Evolutionary conservation across 2,797 vertebrate genomes (phyloP).

Genomic region (Rachycentron canadum): DNA sequence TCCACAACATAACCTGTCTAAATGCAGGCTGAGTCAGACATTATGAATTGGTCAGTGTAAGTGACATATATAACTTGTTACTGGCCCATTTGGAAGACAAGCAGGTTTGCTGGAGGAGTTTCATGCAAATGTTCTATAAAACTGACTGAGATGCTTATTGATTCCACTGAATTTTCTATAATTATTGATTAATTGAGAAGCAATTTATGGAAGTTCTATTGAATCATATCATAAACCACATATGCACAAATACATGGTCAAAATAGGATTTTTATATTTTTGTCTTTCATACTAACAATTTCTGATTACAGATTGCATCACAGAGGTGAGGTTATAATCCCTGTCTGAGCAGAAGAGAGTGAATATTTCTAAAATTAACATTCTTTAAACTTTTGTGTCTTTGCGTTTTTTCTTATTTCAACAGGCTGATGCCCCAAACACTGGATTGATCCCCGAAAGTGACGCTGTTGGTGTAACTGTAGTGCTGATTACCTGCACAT

Average conservation of each 20-base stretch:
- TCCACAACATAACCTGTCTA: no score
- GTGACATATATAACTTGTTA: not conserved
- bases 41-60: no score
- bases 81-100: not conserved
- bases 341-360: not conserved
- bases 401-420: slow-evolving; percentile 24
- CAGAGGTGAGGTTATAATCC: not conserved
- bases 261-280: not conserved
- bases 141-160: not conserved
- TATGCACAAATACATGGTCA: not conserved
- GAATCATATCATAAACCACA: not conserved
- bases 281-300: not conserved
- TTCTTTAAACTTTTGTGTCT: not conserved
- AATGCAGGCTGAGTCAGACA: no score
- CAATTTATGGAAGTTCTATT: not conserved
- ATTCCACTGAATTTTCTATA: not conserved
- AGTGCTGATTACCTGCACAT: slow-evolving; percentile 94
- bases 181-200: not conserved
- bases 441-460: slow-evolving; percentile 91
- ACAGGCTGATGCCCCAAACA: slow-evolving; percentile 93
- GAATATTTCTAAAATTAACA: not conserved
- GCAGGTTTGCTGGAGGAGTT: not conserved
- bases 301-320: not conserved
- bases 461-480: slow-evolving; percentile 95
- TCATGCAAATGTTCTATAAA: not conserved